A percentile compares a stretch with the other conserved stretches of the same genome.
Evolutionary conservation across 1,140 invertebrate genomes (phyloP).

Genomic region (Rhagoletis zephyria): DNA sequence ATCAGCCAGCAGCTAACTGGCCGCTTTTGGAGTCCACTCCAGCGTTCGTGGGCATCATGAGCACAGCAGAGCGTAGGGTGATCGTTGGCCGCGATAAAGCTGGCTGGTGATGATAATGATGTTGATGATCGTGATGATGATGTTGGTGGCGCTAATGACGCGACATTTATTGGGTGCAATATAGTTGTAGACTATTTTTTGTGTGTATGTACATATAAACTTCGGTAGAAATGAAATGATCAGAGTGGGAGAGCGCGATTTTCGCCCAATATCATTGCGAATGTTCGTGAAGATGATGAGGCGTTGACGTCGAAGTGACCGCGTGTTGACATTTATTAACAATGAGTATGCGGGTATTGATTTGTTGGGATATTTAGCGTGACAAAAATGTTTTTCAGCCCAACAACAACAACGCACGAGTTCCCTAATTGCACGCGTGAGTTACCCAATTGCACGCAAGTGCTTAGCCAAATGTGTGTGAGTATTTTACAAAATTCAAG

Average conservation of each 20-base stretch:
- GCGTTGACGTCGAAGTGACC: not conserved
- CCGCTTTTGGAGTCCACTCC: not conserved
- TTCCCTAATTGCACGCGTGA: too few relatives aligned
- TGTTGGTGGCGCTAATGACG: not conserved
- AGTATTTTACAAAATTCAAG: too few relatives aligned
- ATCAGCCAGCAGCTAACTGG: not conserved
- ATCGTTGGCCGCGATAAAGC: not conserved
- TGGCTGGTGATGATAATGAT: not conserved
- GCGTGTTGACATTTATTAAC: not conserved
- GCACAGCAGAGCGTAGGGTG: too few relatives aligned
- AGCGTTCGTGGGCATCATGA: not conserved
- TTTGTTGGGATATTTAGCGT: too few relatives aligned
- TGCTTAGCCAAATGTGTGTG: too few relatives aligned
- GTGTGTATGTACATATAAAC: too few relatives aligned
- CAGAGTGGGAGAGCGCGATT: not conserved
- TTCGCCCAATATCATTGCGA: not conserved
- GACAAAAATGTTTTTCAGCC: not conserved
- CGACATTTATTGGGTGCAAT: not conserved
- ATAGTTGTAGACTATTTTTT: not conserved
- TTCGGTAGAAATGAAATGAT: too few relatives aligned
- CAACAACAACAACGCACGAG: not conserved
- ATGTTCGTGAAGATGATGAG: slow-evolving; percentile 13
- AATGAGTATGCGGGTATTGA: not conserved
- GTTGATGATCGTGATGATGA: not conserved
- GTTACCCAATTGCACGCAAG: too few relatives aligned